These are phyloP conservation scores for Phrynocephalus forsythii DNA, from an alignment of 2,797 vertebrate genomes.

Conservation along the genomic window DNA sequence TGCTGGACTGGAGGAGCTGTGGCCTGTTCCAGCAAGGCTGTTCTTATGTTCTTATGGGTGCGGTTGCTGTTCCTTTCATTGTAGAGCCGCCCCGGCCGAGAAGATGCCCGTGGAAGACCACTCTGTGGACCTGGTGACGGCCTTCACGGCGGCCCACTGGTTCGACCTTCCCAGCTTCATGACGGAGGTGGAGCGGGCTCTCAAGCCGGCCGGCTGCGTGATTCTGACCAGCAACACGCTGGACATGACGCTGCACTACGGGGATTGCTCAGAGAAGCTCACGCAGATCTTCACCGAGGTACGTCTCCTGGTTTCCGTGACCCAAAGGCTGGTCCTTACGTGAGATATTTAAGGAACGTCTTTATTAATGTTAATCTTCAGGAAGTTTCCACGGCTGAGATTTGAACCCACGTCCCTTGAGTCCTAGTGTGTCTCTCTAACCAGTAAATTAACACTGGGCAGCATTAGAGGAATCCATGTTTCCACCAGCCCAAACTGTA, in stretches of 20 bases:
- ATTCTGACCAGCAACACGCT: constrained; percentile 77
- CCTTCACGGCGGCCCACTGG: constrained; percentile 82
- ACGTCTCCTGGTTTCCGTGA: background rate
- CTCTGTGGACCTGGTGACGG: constrained; percentile 76
- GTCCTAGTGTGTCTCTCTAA: too few relatives aligned
- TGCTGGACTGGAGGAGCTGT: too few relatives aligned
- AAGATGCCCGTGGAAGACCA: constrained; percentile 71
- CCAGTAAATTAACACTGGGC: too few relatives aligned
- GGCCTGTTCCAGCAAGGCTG: too few relatives aligned
- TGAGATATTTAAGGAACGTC: too few relatives aligned
- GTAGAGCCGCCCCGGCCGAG: constrained; percentile 79
- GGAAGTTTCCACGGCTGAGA: too few relatives aligned
- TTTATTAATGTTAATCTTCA: too few relatives aligned
- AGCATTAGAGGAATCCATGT: too few relatives aligned
- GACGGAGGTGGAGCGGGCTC: constrained; percentile 73
- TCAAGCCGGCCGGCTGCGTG: constrained; percentile 79
- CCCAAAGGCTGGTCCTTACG: too few relatives aligned
- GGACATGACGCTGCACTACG: constrained; percentile 73
- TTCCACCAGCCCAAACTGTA: too few relatives aligned
- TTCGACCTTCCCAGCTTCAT: constrained; percentile 78
- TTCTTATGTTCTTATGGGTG: too few relatives aligned
- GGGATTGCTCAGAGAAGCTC: constrained; percentile 65
- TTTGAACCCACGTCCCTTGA: too few relatives aligned
- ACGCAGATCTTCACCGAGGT: constrained; percentile 80
- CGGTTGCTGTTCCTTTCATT: fast-evolving